Evolutionary conservation across 2,113 vertebrate genomes (phyloP).

Genomic region (Cololabis saira): DNA sequence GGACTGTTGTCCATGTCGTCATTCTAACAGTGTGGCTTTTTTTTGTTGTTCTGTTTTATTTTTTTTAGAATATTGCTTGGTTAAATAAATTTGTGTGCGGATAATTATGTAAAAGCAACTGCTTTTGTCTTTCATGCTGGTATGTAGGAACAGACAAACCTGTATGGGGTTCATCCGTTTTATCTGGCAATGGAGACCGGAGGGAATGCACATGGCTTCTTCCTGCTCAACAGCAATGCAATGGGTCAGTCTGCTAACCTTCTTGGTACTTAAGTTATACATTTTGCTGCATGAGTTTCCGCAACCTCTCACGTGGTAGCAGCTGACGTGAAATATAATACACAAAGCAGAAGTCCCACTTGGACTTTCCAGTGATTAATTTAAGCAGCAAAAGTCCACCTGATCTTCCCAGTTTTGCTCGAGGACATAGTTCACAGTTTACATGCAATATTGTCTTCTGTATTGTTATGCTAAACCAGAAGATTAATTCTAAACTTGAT

Average conservation of each 20-base stretch:
- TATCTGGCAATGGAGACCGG: conserved; percentile 87
- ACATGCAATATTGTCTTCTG: neutral
- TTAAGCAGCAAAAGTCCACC: neutral
- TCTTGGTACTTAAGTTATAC: neutral
- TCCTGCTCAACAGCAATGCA: conserved; percentile 92
- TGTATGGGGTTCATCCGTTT: conserved; percentile 91
- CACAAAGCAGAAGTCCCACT: conserved; percentile 29
- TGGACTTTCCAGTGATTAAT: neutral
- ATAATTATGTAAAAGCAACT: neutral
- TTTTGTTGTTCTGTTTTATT: too few relatives aligned
- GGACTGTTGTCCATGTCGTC: neutral
- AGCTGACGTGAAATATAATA: neutral
- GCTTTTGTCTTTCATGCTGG: neutral
- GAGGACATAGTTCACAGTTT: neutral
- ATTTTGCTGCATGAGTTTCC: conserved; percentile 4
- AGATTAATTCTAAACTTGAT: neutral
- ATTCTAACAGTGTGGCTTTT: neutral
- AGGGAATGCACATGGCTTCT: conserved; percentile 86
- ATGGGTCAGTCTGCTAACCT: conserved; percentile 72
- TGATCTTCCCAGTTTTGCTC: neutral
- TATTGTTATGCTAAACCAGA: neutral
- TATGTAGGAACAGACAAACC: conserved; percentile 84
- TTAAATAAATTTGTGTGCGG: too few relatives aligned
- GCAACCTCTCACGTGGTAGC: neutral
- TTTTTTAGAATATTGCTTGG: neutral